Evolutionary conservation across 2,113 vertebrate species (phyloP).

Genomic region (Craseonycteris thonglongyai): DNA sequence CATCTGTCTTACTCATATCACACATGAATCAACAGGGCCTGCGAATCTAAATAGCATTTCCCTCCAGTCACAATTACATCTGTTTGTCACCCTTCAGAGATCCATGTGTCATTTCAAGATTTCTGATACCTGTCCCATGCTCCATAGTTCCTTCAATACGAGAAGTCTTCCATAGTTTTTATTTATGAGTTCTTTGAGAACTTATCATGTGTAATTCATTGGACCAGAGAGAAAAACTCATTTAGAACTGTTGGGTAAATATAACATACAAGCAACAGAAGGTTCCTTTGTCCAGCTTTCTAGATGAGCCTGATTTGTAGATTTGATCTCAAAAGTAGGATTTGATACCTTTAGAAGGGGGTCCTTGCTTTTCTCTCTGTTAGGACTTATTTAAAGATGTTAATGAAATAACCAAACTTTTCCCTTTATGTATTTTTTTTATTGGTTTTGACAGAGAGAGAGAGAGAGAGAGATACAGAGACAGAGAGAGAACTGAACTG

Average conservation of each 20-base stretch:
- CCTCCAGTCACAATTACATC: background rate
- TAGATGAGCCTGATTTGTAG: background rate
- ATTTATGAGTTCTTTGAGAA: background rate
- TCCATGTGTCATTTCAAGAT: background rate
- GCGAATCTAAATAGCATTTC: background rate
- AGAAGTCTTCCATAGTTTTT: background rate
- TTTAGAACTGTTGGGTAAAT: background rate
- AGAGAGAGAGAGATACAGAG: no score
- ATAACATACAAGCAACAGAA: background rate
- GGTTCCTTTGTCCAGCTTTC: background rate
- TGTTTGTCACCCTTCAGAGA: background rate
- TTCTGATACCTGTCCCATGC: background rate
- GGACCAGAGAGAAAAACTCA: background rate
- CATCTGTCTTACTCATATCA: background rate
- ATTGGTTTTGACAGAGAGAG: no score
- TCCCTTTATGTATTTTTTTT: background rate
- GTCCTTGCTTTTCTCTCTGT: background rate
- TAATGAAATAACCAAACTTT: background rate
- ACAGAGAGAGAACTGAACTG: no score
- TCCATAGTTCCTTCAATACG: background rate
- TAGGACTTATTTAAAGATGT: background rate
- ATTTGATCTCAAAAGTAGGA: background rate
- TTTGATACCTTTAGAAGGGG: background rate
- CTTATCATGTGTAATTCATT: background rate
- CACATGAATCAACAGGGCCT: background rate